Percentiles rank a stretch among this genome's conserved stretches.
Evolutionary conservation across 1,140 invertebrate species (phyloP).

Genomic region (Lineus longissimus): DNA sequence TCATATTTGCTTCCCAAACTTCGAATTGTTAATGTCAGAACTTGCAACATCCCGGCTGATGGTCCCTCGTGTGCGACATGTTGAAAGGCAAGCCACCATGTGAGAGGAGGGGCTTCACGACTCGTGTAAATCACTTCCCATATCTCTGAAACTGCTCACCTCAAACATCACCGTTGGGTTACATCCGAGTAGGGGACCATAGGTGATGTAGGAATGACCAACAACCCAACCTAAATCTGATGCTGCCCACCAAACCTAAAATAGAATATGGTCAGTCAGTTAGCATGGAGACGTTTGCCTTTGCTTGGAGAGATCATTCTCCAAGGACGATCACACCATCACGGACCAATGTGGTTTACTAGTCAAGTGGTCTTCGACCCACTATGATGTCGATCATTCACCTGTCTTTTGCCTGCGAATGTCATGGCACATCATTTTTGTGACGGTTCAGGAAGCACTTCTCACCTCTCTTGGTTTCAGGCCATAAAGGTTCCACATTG

Average conservation of each 20-base stretch:
- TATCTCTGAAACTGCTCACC: no score
- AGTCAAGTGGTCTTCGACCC: neutral
- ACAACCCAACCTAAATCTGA: constrained; percentile 88
- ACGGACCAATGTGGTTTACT: neutral
- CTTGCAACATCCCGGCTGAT: no score
- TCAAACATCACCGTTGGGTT: constrained; percentile 87
- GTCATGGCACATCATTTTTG: no score
- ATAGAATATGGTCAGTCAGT: neutral
- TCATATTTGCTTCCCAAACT: no score
- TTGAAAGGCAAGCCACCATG: no score
- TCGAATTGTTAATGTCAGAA: no score
- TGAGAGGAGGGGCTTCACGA: no score
- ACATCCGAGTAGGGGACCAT: constrained; percentile 78
- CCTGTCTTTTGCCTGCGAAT: no score
- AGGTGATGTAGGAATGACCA: constrained; percentile 90
- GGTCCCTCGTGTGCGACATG: no score
- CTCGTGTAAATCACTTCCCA: no score
- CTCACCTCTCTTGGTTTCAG: constrained; percentile 68
- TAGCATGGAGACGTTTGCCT: neutral
- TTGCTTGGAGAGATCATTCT: neutral
- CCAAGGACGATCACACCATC: neutral
- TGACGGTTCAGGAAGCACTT: no score
- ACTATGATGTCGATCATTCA: no score
- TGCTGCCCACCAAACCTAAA: constrained; percentile 75
- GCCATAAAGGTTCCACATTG: constrained; percentile 78